phyloP scores from a whole-genome alignment of 2,113 vertebrate genomes.

The Calidris pygmaea region DNA sequence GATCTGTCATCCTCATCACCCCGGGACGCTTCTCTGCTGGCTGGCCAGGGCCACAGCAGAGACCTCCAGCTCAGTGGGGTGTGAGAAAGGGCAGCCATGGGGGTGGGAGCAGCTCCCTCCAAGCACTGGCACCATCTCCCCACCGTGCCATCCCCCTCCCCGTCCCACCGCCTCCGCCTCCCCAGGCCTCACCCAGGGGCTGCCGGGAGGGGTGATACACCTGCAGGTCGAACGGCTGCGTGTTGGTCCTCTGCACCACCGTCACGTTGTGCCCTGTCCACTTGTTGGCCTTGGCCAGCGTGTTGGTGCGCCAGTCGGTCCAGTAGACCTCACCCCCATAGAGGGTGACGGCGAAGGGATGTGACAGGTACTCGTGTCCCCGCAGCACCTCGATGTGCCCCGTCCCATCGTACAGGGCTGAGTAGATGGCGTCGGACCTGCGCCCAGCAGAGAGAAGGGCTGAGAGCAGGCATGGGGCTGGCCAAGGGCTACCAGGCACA shows the following conservation, averaged over 20 bases:
- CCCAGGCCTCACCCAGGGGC: slow-evolving; percentile 82
- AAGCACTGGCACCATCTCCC: accelerated
- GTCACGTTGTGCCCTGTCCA: slow-evolving; percentile 97
- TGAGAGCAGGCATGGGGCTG: accelerated
- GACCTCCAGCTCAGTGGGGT: neutral
- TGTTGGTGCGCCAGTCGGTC: slow-evolving; percentile 98
- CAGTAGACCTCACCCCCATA: slow-evolving; percentile 97
- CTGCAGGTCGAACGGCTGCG: slow-evolving; percentile 96
- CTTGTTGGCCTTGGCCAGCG: slow-evolving; percentile 96
- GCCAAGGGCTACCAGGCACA: neutral
- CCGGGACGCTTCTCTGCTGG: neutral
- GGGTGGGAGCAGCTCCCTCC: neutral
- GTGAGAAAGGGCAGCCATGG: neutral
- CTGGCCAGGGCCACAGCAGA: neutral
- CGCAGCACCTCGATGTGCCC: slow-evolving; percentile 96
- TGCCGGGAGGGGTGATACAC: slow-evolving; percentile 96
- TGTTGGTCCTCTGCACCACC: slow-evolving; percentile 95
- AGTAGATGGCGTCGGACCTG: slow-evolving; percentile 97
- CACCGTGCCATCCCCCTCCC: accelerated
- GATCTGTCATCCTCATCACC: neutral
- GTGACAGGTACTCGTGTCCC: slow-evolving; percentile 94
- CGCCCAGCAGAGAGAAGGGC: accelerated
- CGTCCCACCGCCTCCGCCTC: accelerated
- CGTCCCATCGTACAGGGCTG: slow-evolving; percentile 90
- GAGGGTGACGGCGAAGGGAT: slow-evolving; percentile 95